phyloP scores from a whole-genome alignment of 1,140 invertebrate species.

The Psix sp. region DNA sequence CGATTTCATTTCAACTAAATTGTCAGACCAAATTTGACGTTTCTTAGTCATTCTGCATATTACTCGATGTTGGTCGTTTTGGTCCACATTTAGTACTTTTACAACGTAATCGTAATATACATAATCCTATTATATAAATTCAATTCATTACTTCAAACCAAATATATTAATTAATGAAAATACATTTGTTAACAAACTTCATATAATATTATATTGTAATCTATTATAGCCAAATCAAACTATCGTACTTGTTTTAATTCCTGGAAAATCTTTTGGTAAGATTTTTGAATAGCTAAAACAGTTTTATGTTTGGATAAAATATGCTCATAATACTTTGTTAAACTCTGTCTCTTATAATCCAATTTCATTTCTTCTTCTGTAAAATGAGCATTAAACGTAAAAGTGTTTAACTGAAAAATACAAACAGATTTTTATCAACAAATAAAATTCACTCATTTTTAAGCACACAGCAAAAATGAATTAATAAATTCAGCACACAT shows the following conservation, averaged over 20 bases:
- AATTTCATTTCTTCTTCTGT: constrained; percentile 34
- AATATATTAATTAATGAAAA: too few relatives aligned
- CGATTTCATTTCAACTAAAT: constrained; percentile 79
- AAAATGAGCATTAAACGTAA: constrained; percentile 45
- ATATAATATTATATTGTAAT: too few relatives aligned
- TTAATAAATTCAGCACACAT: too few relatives aligned
- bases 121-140: constrained; percentile 75
- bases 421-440: constrained; percentile 18
- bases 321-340: constrained; percentile 62
- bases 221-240: neutral
- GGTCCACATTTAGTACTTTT: constrained; percentile 77
- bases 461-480: too few relatives aligned
- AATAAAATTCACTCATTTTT: constrained; percentile 13
- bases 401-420: constrained; percentile 58
- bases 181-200: too few relatives aligned
- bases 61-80: constrained; percentile 78
- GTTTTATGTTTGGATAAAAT: constrained; percentile 79
- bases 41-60: constrained; percentile 79
- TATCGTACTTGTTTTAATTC: constrained; percentile 79
- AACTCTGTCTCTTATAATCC: constrained; percentile 40
- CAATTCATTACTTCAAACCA: constrained; percentile 1
- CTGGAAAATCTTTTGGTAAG: constrained; percentile 79
- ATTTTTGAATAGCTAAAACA: constrained; percentile 78
- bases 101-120: constrained; percentile 80
- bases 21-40: constrained; percentile 81